Base-by-base conservation (phyloP, 2,888 invertebrate genomes). In the Clistopyga incitator region DNA sequence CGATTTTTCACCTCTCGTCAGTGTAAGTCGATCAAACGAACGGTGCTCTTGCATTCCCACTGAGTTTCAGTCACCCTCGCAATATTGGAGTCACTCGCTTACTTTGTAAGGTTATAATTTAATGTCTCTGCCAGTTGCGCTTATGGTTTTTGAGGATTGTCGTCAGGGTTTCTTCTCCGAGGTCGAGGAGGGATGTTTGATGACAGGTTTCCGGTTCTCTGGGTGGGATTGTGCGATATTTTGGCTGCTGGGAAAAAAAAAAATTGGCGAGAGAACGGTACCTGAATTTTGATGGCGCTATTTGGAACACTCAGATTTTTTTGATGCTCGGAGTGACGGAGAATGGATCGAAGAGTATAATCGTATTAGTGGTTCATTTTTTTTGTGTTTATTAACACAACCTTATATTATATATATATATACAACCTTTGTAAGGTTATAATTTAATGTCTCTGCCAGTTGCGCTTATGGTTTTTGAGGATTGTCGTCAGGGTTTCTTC, bases 401-500 rank as follows among this genome's bases (percentile, higher is more conserved):
- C n/a, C n/a, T n/a, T n/a, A n/a, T n/a, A n/a, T n/a, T n/a, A n/a
- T n/a, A n/a, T n/a, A n/a, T n/a, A n/a, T n/a, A n/a, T n/a, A n/a
- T n/a, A n/a, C n/a, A n/a, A n/a, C n/a, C 42, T n/a, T 25, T 56
- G 71, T 45, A 45, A 72, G 71, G 71, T 72, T 72, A 72, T 72
- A 59, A 34, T 23, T 11, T 18, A 54, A 15, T 56, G 13, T 13
- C 13, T n/a, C 13, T 18, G 25, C 15, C 13, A 45, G 38, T 59
- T 11, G 1, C 11, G 15, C 15, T 38, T 42, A 45, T 64, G 38
- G 34, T 45, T 56, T 56, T 50, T 1, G 10, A n/a, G n/a, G n/a
- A 45, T 42, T 38, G 65, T 56, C 54, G 54, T 38, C 2, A 15
- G 23, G n/a, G 34, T 34, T 34, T 52, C 20, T 38, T 15, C 8